These are phyloP conservation scores for Setipinna tenuifilis DNA, from an alignment of 2,797 vertebrate genomes.

Conservation along the genomic window DNA sequence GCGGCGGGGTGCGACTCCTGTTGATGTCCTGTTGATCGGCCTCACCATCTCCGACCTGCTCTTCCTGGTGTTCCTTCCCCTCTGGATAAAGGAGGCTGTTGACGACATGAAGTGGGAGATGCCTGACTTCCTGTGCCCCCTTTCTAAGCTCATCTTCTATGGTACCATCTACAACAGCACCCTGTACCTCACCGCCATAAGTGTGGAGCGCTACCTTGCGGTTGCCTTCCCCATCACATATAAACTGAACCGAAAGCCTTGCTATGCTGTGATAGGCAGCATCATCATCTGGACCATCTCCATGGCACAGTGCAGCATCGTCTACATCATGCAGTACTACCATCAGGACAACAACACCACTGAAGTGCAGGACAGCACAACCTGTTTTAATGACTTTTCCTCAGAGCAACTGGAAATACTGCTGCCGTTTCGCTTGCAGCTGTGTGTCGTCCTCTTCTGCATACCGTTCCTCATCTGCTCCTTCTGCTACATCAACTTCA, in stretches of 20 bases:
- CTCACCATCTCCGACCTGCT: conserved; percentile 58
- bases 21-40: conserved; percentile 51
- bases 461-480: conserved; percentile 62
- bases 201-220: conserved; percentile 64
- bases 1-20: conserved; percentile 51
- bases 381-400: conserved; percentile 64
- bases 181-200: conserved; percentile 66
- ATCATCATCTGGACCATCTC: conserved; percentile 51
- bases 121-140: conserved; percentile 59
- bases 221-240: conserved; percentile 55
- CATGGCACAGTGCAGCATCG: conserved; percentile 58
- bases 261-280: conserved; percentile 42
- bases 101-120: conserved; percentile 52
- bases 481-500: conserved; percentile 68
- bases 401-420: conserved; percentile 34
- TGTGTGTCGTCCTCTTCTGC: conserved; percentile 64
- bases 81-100: conserved; percentile 60
- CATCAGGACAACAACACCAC: background rate
- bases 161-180: conserved; percentile 67
- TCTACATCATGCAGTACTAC: conserved; percentile 25
- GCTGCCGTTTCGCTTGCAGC: conserved; percentile 62
- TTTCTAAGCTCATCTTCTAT: conserved; percentile 63
- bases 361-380: conserved; percentile 41
- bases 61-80: conserved; percentile 62
- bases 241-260: conserved; percentile 45